Base-by-base conservation (phyloP, 92 coral and sea anemone species). In the Zoanthus sansibaricus region DNA sequence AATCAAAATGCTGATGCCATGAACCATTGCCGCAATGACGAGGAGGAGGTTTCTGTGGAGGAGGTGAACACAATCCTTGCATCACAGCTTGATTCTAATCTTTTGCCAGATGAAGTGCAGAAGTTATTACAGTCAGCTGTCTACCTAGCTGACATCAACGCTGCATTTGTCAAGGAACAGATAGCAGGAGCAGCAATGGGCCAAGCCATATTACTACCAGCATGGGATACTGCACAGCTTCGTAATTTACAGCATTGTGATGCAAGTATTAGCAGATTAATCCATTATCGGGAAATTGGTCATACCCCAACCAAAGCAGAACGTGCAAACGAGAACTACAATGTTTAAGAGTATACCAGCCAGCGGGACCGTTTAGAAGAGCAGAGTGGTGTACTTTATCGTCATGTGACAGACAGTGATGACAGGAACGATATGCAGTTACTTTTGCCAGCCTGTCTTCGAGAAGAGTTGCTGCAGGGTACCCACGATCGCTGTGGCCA, bases 401-500 rank as follows among this genome's bases (percentile, higher is more conserved):
- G 86, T 16, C 56, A 46, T 51, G 58, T 17, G 21, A 32, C 66
- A 9, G 44, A 51, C 64, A 51, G 18, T 9, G 59, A 58, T 14
- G 73, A 77, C 3, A 45, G 74, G 54, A 64, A 31, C 1, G 45
- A 5, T 48, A 69, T 62, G 74, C 88, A 75, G 47, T 82, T 90
- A 48, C 58, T 90, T 13, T 87, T 92, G 51, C 91, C 93, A 18
- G 88, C 44, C 6, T 56, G 37, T 14, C 78, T 93, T 3, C 47
- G 42, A 51, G n/a, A 67, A 3, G 69, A 87, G 7, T 89, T 87
- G 45, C 87, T 93, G 46, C 83, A 66, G 70, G 83, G 80, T 9
- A 86, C 88, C 10, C 90, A 92, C 48, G 78, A 83, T 17, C 51
- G 88, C 75, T 84, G 86, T 87, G 86, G 93, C 3, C 95, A 90